These are phyloP conservation scores for Onychomys leucogaster DNA, from an alignment of 2,797 vertebrate genomes.

Conservation along the genomic window DNA sequence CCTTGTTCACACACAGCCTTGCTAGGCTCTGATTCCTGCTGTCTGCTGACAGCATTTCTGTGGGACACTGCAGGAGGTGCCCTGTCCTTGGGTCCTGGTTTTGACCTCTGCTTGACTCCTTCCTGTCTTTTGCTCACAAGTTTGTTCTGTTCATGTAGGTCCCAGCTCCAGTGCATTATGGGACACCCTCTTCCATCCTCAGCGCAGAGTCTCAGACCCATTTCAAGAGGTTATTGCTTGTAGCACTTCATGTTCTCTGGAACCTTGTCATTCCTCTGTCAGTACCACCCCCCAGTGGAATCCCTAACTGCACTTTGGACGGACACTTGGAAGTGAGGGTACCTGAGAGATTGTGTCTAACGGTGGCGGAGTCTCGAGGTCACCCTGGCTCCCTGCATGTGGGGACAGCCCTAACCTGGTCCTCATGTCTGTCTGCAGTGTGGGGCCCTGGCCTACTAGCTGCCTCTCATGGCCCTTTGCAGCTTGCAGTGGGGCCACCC, in stretches of 20 bases:
- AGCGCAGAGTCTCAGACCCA: not conserved
- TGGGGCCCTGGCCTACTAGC: constrained; percentile 41
- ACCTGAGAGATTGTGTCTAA: not conserved
- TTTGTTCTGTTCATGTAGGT: too few species aligned
- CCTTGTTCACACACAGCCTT: not conserved
- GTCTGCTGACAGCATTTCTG: not conserved
- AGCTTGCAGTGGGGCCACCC: not conserved
- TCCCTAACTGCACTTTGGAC: too few species aligned
- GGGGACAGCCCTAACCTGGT: not conserved
- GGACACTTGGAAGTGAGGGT: not conserved
- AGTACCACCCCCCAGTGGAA: not conserved
- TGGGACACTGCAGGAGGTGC: not conserved
- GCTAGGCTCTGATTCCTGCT: not conserved
- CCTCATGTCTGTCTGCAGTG: not conserved
- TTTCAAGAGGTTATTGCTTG: not conserved
- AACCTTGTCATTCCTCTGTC: not conserved
- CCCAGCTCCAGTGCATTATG: not conserved
- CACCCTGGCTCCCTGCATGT: not conserved
- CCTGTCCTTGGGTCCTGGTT: not conserved
- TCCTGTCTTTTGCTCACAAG: not conserved
- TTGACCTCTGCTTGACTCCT: constrained; percentile 9
- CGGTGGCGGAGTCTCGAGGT: not conserved
- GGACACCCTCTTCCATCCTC: not conserved
- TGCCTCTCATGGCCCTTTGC: not conserved
- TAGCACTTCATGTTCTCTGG: not conserved